Base-by-base conservation (phyloP, 1,140 invertebrate species). In the Adelges cooleyi region DNA sequence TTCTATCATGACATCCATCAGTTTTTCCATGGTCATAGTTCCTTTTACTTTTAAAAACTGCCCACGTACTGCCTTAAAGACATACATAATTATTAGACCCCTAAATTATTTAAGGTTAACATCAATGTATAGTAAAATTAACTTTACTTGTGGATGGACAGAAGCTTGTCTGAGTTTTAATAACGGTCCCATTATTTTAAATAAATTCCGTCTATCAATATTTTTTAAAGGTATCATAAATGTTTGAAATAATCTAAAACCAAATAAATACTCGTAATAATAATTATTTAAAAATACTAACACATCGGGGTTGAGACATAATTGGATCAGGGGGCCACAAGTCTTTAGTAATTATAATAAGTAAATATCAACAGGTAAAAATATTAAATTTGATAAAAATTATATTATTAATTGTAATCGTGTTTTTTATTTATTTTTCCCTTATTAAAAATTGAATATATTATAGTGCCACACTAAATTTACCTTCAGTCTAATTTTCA, bases 91-190 rank as follows among this genome's bases (percentile, higher is more conserved):
- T 8, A 15, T n/a, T n/a, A n/a, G n/a, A n/a, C n/a, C n/a, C n/a
- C n/a, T n/a, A n/a, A n/a, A 9, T 33, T 25, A 20, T 51, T 53
- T 17, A 50, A 67, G 38, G 20, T n/a, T n/a, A n/a, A 51, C 2
- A 66, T 8, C 40, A 51, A 3, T 25, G 52, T 20, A n/a, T 38
- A 67, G 2, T 13, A 23, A 18, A 27, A 46, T 36, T 50, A 36
- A 42, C 33, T 36, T 53, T 67, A 71, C 70, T 71, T 86, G 84
- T 2, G 86, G 86, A 75, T 89, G 83, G 18, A 81, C 82, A 72
- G 86, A 89, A 1, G 84, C 84, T 74, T 88, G 84, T 2, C 86
- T 77, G 42, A 90, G 75, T 42, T 79, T 78, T 42, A 85, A 70
- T 36, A 90, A 75, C 3, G 87, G 86, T 62, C 75, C 73, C 66